These are phyloP conservation scores for Eristalis pertinax DNA, from an alignment of 2,888 invertebrate species.

Conservation along the genomic window DNA sequence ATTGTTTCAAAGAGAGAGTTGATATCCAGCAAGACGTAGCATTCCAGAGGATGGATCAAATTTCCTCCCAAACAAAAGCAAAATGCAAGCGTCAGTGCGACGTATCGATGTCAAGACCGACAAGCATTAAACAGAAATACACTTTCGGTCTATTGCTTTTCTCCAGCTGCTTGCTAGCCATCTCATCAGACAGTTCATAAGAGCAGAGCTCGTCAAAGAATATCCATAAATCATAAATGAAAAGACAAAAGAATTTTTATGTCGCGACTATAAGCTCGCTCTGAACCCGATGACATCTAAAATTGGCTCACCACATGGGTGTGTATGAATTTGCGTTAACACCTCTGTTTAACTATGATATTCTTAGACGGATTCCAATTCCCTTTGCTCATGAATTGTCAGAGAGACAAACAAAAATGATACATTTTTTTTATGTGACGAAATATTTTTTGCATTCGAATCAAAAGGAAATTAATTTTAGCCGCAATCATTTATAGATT, in stretches of 20 bases:
- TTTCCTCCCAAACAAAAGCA: no score
- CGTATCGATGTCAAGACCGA: no score
- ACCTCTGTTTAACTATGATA: conserved; percentile 18
- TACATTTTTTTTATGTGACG: conserved; percentile 15
- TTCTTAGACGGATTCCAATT: conserved; percentile 27
- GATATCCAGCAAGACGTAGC: no score
- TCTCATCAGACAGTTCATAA: background rate
- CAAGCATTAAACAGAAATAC: no score
- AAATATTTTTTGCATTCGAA: conserved; percentile 45
- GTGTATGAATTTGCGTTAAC: background rate
- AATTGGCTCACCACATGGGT: background rate
- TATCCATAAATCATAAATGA: background rate
- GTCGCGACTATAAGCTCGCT: background rate
- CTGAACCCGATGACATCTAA: background rate
- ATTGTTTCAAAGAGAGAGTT: no score
- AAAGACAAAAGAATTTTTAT: background rate
- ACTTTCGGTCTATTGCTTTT: no score
- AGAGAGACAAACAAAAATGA: background rate
- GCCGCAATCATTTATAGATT: conserved; percentile 1
- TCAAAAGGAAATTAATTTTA: conserved; percentile 33
- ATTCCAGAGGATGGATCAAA: no score
- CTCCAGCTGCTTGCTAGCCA: no score
- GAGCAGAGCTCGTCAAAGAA: background rate
- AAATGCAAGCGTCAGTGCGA: no score
- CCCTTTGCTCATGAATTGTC: conserved; percentile 22